A percentile compares a stretch with the other conserved stretches of the same genome.
These are phyloP conservation scores for Oreortyx pictus DNA, from an alignment of 2,797 vertebrate species.

Conservation along the genomic window DNA sequence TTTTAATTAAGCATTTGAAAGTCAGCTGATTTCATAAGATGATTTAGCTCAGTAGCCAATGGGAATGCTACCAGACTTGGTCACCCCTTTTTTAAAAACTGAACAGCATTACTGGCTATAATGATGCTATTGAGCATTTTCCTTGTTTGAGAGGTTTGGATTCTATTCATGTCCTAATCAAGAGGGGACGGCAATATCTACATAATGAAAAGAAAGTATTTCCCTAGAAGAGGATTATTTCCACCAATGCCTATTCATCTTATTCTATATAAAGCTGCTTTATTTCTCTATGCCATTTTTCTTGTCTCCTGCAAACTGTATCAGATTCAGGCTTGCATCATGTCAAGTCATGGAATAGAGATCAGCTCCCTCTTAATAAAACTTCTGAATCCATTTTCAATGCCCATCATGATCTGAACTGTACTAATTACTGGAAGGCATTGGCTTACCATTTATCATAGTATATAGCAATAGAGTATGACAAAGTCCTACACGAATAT, in stretches of 20 bases:
- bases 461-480: background rate
- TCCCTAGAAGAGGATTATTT: conserved; percentile 43
- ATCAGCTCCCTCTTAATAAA: background rate
- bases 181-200: conserved; percentile 24
- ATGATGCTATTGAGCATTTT: background rate
- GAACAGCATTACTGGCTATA: conserved; percentile 3
- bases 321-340: background rate
- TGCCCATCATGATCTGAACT: background rate
- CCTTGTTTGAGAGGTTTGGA: conserved; percentile 27
- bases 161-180: conserved; percentile 47
- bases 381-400: background rate
- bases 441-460: background rate
- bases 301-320: background rate
- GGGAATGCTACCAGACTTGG: background rate
- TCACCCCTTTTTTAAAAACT: conserved; percentile 35
- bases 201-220: conserved; percentile 16
- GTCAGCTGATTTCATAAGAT: conserved; percentile 36
- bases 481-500: background rate
- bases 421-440: background rate
- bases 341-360: fast-evolving
- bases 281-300: background rate
- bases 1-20: conserved; percentile 50
- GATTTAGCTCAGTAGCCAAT: conserved; percentile 30
- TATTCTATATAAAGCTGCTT: conserved; percentile 28
- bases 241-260: background rate